A percentile compares a stretch with the other conserved stretches of the same genome.
Conservation (phyloP, 2,888 invertebrate genomes). For the Cepaea hortensis region DNA sequence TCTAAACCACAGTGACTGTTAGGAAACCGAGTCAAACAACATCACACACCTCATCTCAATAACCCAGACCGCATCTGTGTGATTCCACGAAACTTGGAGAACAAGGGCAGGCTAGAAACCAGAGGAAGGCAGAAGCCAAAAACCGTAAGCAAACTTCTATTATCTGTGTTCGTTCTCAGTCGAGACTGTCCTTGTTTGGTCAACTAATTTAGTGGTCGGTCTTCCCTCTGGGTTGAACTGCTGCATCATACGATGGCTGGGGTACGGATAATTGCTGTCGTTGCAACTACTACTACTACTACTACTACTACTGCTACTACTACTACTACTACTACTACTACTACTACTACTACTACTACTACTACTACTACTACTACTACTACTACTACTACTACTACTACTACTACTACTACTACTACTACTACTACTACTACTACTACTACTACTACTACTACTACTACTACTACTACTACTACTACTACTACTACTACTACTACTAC, state of each 20-base stretch:
- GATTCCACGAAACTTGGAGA: too few species aligned
- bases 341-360: background rate
- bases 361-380: background rate
- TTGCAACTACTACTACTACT: background rate
- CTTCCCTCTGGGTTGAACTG: background rate
- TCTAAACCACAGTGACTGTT: too few species aligned
- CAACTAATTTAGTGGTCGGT: too few species aligned
- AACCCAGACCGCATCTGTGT: too few species aligned
- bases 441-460: constrained; percentile 46
- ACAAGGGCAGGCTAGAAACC: too few species aligned
- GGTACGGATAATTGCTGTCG: background rate
- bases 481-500: background rate
- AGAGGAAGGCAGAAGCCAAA: too few species aligned
- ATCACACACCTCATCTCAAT: too few species aligned
- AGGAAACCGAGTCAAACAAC: too few species aligned
- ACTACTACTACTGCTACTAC: background rate
- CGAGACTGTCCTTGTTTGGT: too few species aligned
- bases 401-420: constrained; percentile 46
- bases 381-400: constrained; percentile 42
- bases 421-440: constrained; percentile 44
- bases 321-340: background rate
- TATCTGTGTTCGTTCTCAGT: too few species aligned
- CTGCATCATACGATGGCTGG: background rate
- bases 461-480: constrained; percentile 45
- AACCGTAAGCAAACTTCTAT: too few species aligned